Conservation (phyloP, 2,888 invertebrate genomes). For the Agrochola circellaris region DNA sequence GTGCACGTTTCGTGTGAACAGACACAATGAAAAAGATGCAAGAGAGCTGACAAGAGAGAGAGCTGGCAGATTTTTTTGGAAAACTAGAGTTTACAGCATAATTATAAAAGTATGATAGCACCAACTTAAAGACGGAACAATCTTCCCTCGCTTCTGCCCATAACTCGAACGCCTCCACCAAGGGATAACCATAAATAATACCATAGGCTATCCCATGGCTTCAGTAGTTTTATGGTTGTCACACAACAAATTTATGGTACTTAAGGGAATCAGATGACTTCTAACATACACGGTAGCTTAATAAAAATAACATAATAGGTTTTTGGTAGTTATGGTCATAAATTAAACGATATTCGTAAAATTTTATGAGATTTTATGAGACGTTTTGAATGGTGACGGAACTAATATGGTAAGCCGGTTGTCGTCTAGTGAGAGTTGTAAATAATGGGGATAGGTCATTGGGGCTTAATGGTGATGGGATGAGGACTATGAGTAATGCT, state of each 20-base stretch:
- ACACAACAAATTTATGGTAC: conserved; percentile 78
- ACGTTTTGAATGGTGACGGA: conserved; percentile 35
- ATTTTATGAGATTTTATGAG: conserved; percentile 56
- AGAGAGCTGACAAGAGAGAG: too few species aligned
- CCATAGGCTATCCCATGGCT: conserved; percentile 73
- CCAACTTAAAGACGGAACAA: background rate
- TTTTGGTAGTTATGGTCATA: conserved; percentile 56
- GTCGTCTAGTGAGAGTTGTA: conserved; percentile 43
- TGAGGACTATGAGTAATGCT: conserved; percentile 9
- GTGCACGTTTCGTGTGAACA: background rate
- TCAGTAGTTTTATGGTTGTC: conserved; percentile 82
- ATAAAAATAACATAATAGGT: conserved; percentile 55
- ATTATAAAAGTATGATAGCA: background rate
- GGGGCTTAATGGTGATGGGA: conserved; percentile 31
- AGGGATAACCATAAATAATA: conserved; percentile 83
- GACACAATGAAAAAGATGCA: background rate
- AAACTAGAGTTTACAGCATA: background rate
- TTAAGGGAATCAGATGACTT: conserved; percentile 56
- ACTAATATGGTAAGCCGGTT: conserved; percentile 47
- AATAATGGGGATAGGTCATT: conserved; percentile 54
- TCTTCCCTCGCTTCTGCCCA: conserved; percentile 27
- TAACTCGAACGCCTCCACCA: conserved; percentile 55
- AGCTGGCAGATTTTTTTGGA: too few species aligned
- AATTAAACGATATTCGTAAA: conserved; percentile 63
- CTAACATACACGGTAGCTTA: conserved; percentile 61